Conservation (phyloP, 2,797 vertebrate genomes). For the Gephyroberyx darwinii region DNA sequence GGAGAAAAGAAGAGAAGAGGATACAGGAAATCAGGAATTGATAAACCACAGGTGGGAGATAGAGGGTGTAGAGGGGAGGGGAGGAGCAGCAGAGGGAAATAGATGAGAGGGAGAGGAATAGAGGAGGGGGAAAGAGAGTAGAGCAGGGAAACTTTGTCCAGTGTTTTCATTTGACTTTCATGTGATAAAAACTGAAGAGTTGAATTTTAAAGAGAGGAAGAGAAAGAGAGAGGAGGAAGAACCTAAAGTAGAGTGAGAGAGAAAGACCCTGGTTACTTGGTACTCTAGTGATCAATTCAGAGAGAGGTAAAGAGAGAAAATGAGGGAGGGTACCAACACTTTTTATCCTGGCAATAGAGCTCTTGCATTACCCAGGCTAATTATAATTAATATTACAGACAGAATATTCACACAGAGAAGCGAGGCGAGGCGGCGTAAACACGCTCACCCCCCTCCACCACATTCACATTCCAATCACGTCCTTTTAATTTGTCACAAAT, state of each 20-base stretch:
- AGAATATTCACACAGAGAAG: too few species aligned
- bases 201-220: conserved; percentile 42
- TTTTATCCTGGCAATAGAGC: conserved; percentile 16
- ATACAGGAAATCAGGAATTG: background rate
- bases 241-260: background rate
- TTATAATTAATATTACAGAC: background rate
- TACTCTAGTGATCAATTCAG: conserved; percentile 32
- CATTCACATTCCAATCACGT: too few species aligned
- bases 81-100: background rate
- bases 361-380: background rate
- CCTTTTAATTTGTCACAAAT: too few species aligned
- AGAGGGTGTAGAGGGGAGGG: background rate
- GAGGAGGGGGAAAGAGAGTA: background rate
- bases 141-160: background rate
- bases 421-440: too few species aligned
- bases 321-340: conserved; percentile 11
- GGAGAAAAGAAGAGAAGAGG: conserved; percentile 1
- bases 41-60: background rate
- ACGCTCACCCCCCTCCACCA: too few species aligned
- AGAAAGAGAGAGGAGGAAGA: conserved; percentile 1
- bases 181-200: conserved; percentile 36
- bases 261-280: background rate
- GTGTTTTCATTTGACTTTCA: conserved; percentile 65
- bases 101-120: conserved; percentile 14
- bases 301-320: conserved; percentile 8